Evolutionary conservation across 2,113 vertebrate genomes (phyloP).

Genomic region (Pelobates fuscus): DNA sequence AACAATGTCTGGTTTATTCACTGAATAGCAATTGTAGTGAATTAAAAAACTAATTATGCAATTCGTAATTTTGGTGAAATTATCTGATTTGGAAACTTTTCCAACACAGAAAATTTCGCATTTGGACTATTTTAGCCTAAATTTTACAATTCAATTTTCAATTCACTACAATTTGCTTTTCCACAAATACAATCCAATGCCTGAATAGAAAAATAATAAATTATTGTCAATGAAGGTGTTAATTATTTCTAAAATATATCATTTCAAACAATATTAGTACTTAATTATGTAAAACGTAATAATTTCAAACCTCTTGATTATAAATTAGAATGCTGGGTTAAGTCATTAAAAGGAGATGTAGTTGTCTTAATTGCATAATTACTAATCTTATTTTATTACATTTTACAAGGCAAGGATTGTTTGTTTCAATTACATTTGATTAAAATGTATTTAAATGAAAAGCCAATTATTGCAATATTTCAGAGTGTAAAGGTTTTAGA

Average conservation of each 20-base stretch:
- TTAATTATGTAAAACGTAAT: slow-evolving; percentile 43
- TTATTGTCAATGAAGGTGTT: neutral
- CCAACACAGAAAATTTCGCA: no score
- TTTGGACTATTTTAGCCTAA: no score
- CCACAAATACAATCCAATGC: no score
- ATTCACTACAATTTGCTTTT: no score
- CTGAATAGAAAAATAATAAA: no score
- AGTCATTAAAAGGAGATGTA: slow-evolving; percentile 45
- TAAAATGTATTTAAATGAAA: slow-evolving; percentile 37
- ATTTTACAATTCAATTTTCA: no score
- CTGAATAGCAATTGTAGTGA: no score
- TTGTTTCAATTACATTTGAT: slow-evolving; percentile 46
- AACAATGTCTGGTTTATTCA: no score
- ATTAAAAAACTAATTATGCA: no score
- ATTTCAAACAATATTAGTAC: slow-evolving; percentile 18
- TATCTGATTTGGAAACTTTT: no score
- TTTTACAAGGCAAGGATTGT: slow-evolving; percentile 44
- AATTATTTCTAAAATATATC: slow-evolving; percentile 14
- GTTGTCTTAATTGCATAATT: slow-evolving; percentile 46
- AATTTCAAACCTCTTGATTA: slow-evolving; percentile 44
- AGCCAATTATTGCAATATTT: slow-evolving; percentile 39
- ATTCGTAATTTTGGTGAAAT: no score
- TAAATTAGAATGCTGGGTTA: slow-evolving; percentile 49
- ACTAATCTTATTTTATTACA: slow-evolving; percentile 46
- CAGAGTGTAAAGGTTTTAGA: neutral